Conservation (phyloP, 2,113 vertebrate genomes). For the Podarcis muralis region DNA sequence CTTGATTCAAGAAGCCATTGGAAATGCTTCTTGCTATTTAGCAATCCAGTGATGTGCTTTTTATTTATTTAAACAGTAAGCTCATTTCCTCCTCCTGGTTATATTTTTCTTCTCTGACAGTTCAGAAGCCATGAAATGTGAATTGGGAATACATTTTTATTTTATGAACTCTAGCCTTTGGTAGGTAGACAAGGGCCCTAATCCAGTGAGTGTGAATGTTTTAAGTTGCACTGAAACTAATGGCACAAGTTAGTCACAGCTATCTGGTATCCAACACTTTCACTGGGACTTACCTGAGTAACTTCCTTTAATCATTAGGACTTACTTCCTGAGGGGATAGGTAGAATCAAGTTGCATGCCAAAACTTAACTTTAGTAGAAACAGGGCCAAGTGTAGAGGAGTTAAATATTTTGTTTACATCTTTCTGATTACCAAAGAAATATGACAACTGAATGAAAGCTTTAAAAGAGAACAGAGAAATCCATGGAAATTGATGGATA, state of each 20-base stretch:
- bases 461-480: not conserved
- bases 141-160: not conserved
- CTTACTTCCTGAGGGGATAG: no score
- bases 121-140: not conserved
- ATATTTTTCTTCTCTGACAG: not conserved
- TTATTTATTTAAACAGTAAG: not conserved
- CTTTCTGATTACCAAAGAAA: not conserved
- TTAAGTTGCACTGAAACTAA: not conserved
- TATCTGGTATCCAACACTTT: not conserved
- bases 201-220: not conserved
- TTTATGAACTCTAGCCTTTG: not conserved
- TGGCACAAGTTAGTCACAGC: not conserved
- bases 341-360: accelerated
- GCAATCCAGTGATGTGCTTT: not conserved
- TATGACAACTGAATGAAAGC: not conserved
- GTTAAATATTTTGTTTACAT: not conserved
- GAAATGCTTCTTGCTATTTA: not conserved
- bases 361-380: accelerated
- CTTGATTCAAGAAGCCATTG: accelerated
- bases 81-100: not conserved
- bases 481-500: no score
- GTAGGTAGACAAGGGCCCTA: not conserved
- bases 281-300: not conserved
- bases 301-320: not conserved
- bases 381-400: not conserved